Evolutionary conservation across 2,888 invertebrate species (phyloP), one percentile per base, ranked within the genome.

Genomic region (Trichogramma evanescens): DNA sequence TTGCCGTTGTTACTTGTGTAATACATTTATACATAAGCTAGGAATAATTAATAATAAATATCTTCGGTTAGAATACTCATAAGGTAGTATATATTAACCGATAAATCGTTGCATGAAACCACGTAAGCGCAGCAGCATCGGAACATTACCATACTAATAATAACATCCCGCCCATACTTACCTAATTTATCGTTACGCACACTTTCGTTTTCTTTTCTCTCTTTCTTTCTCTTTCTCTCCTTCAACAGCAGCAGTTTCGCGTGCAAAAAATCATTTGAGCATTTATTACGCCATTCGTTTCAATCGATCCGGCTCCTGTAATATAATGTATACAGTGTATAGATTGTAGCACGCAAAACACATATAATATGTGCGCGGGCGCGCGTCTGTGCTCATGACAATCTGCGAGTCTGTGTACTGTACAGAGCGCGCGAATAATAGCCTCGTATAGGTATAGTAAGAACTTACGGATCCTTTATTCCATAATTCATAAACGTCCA

Each of bases 91-190:
- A 13, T 2, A 13, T 13, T 13, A 2, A 13, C 13, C 13, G 13
- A 13, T 13, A 13, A 13, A 13, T 13, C 13, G 13, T 13, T 13
- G 13, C 13, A 13, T 2, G 13, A 13, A 13, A 13, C 13, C 13
- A 13, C 13, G 13, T 13, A n/a, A n/a, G 1, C 13, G 1, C 13
- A 26, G 1, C 48, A 40, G 6, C 54, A 4, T 42, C 39, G 7
- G 6, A 42, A 42, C 57, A 63, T 63, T 63, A 63, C 55, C 60
- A 58, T 63, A 59, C 59, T 55, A 63, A 58, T 60, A 58, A 63
- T 53, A 63, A 60, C 63, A 60, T 58, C 50, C 58, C 60, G 58
- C 60, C 63, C 55, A 58, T 58, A 60, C 60, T 58, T 55, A 46
- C 55, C 55, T 60, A 60, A 60, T 60, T 63, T 55, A 59, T 60